These are phyloP conservation scores for Platalea minor DNA, from an alignment of 2,797 vertebrate genomes.

Conservation along the genomic window DNA sequence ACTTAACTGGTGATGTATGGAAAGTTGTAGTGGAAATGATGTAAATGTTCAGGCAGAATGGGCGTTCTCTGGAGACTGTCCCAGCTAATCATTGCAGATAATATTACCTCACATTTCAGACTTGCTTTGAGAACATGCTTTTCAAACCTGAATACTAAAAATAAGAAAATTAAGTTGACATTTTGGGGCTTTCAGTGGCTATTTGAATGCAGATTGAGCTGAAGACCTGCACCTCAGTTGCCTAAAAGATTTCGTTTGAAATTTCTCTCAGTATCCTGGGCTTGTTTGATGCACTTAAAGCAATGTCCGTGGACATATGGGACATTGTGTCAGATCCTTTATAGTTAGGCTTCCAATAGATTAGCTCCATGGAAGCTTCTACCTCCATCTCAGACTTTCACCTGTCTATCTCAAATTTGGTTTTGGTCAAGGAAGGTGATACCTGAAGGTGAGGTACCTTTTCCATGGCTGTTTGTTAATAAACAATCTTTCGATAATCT, in stretches of 20 bases:
- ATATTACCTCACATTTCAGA: not conserved
- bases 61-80: not conserved
- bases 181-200: not conserved
- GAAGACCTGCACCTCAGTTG: not conserved
- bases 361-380: not conserved
- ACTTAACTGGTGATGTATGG: not conserved
- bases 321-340: not conserved
- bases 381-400: not conserved
- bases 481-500: not conserved
- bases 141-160: not conserved
- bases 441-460: not conserved
- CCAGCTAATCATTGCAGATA: not conserved
- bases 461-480: not conserved
- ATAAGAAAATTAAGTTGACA: not conserved
- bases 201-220: not conserved
- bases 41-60: not conserved
- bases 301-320: not conserved
- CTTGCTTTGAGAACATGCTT: not conserved
- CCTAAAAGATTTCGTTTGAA: not conserved
- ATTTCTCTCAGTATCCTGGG: not conserved
- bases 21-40: not conserved
- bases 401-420: not conserved
- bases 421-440: not conserved
- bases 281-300: not conserved
- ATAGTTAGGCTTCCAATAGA: not conserved